Conservation (phyloP, 2,888 invertebrate species). For the Leuctra nigra region DNA sequence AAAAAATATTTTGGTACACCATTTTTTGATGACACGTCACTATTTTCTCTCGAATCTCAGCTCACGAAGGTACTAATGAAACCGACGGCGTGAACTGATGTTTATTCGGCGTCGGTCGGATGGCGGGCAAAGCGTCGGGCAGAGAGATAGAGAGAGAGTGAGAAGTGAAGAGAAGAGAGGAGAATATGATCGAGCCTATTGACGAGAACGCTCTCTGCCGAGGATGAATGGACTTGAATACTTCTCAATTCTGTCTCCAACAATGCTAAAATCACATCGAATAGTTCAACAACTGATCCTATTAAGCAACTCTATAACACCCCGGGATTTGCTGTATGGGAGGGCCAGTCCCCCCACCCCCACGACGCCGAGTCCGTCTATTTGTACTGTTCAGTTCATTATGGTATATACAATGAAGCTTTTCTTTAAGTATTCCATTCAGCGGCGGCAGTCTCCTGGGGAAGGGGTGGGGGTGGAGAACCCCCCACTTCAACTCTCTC, state of each 20-base stretch:
- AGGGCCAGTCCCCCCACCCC: conserved; percentile 9
- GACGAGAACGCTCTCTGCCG: conserved; percentile 24
- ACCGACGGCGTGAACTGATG: not conserved
- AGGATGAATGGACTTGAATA: conserved; percentile 31
- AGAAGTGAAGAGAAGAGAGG: not conserved
- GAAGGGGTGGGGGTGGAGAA: conserved; percentile 32
- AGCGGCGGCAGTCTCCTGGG: conserved; percentile 15
- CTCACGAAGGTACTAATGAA: no score
- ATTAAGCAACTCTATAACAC: conserved; percentile 30
- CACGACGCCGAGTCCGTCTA: conserved; percentile 20
- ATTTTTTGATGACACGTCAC: no score
- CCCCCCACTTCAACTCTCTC: conserved; percentile 46
- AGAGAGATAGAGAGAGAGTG: no score
- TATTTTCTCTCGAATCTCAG: no score
- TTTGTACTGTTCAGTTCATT: conserved; percentile 31
- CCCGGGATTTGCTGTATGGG: conserved; percentile 23
- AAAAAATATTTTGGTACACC: no score
- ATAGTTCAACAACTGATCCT: conserved; percentile 32
- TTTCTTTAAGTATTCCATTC: conserved; percentile 30
- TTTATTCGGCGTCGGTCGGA: not conserved
- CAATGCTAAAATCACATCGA: conserved; percentile 32
- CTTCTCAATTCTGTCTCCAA: conserved; percentile 31
- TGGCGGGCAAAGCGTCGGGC: no score
- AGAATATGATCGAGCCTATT: conserved; percentile 23
- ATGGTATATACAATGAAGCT: conserved; percentile 29